Base-by-base conservation (phyloP, 2,888 invertebrate genomes). In the Bursaphelenchus okinawaensis region DNA sequence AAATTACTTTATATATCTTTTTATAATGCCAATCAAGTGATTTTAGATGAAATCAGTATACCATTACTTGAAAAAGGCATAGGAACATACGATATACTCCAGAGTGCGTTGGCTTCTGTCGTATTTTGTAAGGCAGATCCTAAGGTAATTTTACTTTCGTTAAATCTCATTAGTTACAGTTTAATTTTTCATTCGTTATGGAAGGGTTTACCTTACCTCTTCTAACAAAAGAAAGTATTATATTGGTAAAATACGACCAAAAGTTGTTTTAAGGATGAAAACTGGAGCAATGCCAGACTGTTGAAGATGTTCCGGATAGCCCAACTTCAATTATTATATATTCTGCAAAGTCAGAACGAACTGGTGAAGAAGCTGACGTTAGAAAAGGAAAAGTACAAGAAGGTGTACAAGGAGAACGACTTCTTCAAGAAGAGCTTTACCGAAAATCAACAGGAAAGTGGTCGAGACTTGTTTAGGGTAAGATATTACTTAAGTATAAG, bases 221-320 rank as follows among this genome's bases (percentile, higher is more conserved):
- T 40, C 40, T n/a, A 40, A 40, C 40, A 9, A 40, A 40, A 9
- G 9, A 12, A 16, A 6, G 4, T 23, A 51, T 20, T 50, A 4
- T 59, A 27, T 16, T 27, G 12, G 19, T 23, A 3, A 60, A 19
- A 8, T 60, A 22, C 8, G 55, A 23, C 28, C 7, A 52, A n/a
- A 8, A 23, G n/a, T n/a, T n/a, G n/a, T n/a, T 71, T 68, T 67
- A 28, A 71, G 71, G 57, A 73, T 23, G 59, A 63, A 26, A 71
- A 59, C 19, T 72, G 72, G 66, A 75, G 63, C 23, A 62, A 57
- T 16, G 55, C 62, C 27, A 63, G 72, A 20, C 28, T 75, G 23
- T 20, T 72, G 52, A 72, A 72, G 55, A 56, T 72, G 63, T 72
- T 75, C 56, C 71, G 72, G 19, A 58, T 72, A 22, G 58, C 72